Conservation (phyloP, 2,888 invertebrate genomes). For the Podabrus alpinus region DNA sequence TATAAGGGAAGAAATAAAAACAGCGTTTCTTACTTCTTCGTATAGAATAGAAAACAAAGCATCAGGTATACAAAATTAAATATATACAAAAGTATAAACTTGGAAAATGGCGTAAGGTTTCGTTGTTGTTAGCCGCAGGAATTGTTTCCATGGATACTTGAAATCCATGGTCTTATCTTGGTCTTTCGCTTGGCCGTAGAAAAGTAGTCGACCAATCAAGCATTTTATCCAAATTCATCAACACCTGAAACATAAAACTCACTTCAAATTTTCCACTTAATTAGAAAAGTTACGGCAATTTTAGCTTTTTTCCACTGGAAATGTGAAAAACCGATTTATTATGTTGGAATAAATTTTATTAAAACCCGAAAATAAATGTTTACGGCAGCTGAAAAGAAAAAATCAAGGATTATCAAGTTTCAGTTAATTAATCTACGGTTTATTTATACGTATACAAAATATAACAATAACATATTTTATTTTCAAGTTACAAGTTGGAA, state of each 20-base stretch:
- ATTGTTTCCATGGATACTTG: slow-evolving; percentile 36
- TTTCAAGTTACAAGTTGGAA: not conserved
- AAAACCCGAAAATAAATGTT: not conserved
- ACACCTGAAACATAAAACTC: not conserved
- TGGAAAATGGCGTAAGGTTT: slow-evolving; percentile 41
- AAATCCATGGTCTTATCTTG: slow-evolving; percentile 4
- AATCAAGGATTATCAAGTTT: not conserved
- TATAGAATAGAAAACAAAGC: slow-evolving; percentile 31
- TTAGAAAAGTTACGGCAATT: not conserved
- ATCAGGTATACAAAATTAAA: slow-evolving; percentile 30
- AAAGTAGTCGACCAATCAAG: not conserved
- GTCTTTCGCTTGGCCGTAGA: not conserved
- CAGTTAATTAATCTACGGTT: not conserved
- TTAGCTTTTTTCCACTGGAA: not conserved
- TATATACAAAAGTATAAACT: slow-evolving; percentile 33
- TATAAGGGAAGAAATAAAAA: slow-evolving; percentile 18
- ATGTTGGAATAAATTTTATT: not conserved
- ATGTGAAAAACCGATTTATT: not conserved
- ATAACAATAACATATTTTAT: not conserved
- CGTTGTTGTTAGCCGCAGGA: slow-evolving; percentile 41
- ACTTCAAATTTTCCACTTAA: not conserved
- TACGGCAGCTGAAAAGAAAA: not conserved
- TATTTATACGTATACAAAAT: not conserved
- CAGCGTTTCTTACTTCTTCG: slow-evolving; percentile 18
- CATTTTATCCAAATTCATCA: not conserved